A percentile compares a stretch with the other conserved stretches of the same genome.
These are phyloP conservation scores for Ernsta delagoae DNA, from an alignment of 2,888 invertebrate species.

Conservation along the genomic window DNA sequence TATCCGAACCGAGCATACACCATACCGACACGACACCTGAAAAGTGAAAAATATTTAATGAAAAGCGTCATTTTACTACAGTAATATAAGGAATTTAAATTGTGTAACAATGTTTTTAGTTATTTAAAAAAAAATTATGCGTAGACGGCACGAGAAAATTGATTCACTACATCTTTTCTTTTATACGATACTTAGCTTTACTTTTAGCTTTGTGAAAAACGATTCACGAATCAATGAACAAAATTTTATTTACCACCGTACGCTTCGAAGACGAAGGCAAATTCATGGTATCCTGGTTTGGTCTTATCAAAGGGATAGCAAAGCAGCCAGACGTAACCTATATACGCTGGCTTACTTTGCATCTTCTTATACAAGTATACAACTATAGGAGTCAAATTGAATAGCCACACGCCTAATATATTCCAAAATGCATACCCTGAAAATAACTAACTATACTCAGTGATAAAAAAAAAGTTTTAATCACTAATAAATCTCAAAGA, in stretches of 20 bases:
- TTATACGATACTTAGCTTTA: too few species aligned
- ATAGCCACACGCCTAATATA: slow-evolving; percentile 62
- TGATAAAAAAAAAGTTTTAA: background rate
- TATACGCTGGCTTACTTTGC: slow-evolving; percentile 52
- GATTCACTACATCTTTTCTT: too few species aligned
- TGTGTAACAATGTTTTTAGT: too few species aligned
- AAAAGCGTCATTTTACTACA: too few species aligned
- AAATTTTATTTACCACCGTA: slow-evolving; percentile 56
- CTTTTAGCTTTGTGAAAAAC: background rate
- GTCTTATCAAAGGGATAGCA: slow-evolving; percentile 73
- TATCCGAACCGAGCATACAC: slow-evolving; percentile 67
- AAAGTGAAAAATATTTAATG: too few species aligned
- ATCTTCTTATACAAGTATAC: slow-evolving; percentile 56
- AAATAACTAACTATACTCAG: too few species aligned
- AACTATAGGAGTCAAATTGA: slow-evolving; percentile 63
- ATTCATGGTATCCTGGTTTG: slow-evolving; percentile 57
- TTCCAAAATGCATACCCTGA: slow-evolving; percentile 70
- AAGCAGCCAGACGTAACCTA: slow-evolving; percentile 66
- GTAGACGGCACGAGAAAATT: too few species aligned
- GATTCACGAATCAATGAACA: slow-evolving; percentile 5
- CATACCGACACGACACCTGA: slow-evolving; percentile 38
- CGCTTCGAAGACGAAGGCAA: slow-evolving; percentile 62
- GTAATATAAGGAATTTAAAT: too few species aligned
- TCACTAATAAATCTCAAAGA: too few species aligned
- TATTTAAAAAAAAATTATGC: too few species aligned